phyloP scores from a whole-genome alignment of 2,888 invertebrate species.

The Athalia rosae region DNA sequence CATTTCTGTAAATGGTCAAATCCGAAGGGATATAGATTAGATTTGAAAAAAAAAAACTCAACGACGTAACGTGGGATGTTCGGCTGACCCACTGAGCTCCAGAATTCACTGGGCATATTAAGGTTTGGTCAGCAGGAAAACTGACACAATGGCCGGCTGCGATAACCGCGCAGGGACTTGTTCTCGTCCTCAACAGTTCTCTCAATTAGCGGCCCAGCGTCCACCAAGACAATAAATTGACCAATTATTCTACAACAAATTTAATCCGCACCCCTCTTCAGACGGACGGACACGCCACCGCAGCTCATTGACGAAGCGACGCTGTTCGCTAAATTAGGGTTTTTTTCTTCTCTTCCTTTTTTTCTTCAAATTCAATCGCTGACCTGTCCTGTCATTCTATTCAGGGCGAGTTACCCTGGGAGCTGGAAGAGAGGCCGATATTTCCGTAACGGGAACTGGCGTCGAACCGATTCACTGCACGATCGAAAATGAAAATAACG shows the following conservation, averaged over 20 bases:
- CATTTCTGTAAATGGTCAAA: not conserved
- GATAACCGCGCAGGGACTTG: not conserved
- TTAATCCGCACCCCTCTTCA: conserved; percentile 18
- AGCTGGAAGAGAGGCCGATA: conserved; percentile 86
- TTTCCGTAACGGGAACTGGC: conserved; percentile 89
- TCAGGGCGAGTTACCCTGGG: conserved; percentile 89
- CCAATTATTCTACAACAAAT: conserved; percentile 16
- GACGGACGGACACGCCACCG: not conserved
- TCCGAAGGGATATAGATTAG: too few relatives aligned
- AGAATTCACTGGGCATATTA: too few relatives aligned
- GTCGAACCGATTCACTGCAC: conserved; percentile 90
- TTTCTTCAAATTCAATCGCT: not conserved
- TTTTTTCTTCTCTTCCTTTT: not conserved
- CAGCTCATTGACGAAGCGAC: too few relatives aligned
- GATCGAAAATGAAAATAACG: conserved; percentile 89
- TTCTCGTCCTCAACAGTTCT: conserved; percentile 8
- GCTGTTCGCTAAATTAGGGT: not conserved
- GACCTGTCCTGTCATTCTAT: conserved; percentile 62
- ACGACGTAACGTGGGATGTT: not conserved
- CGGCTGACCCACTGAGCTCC: not conserved
- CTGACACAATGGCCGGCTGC: not conserved
- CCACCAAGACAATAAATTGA: conserved; percentile 35
- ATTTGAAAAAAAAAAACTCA: too few relatives aligned
- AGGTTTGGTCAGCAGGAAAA: not conserved
- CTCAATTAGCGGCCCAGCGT: conserved; percentile 15